Evolutionary conservation across 2,797 vertebrate genomes (phyloP).

Genomic region (Buphagus erythrorhynchus): DNA sequence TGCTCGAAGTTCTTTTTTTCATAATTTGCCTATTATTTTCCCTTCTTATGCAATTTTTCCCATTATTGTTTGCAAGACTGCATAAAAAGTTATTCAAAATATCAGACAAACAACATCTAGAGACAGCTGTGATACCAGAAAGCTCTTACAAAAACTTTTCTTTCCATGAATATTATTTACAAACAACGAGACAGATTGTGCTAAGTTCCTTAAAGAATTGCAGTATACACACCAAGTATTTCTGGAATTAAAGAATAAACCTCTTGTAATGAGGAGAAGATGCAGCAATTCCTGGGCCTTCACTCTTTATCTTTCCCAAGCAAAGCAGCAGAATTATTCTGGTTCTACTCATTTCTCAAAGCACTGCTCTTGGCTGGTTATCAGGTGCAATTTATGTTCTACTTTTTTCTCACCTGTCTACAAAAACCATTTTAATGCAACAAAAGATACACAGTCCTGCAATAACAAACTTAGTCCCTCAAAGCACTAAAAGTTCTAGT

Average conservation of each 20-base stretch:
- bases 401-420: not conserved
- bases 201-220: not conserved
- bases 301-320: not conserved
- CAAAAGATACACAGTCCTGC: not conserved
- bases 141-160: not conserved
- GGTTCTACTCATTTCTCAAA: not conserved
- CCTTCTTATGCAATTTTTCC: not conserved
- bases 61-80: not conserved
- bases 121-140: not conserved
- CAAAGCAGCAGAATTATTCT: not conserved
- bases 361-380: not conserved
- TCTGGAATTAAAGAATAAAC: not conserved
- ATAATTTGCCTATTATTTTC: not conserved
- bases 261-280: not conserved
- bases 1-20: not conserved
- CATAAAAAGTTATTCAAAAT: not conserved
- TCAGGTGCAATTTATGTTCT: accelerated
- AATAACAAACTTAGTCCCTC: not conserved
- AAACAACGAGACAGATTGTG: not conserved
- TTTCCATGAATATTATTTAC: not conserved
- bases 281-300: not conserved
- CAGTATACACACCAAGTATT: not conserved
- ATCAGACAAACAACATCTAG: not conserved
- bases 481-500: not conserved
- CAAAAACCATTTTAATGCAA: not conserved